Conservation (phyloP, 2,113 vertebrate species). For the Centrocercus urophasianus region DNA sequence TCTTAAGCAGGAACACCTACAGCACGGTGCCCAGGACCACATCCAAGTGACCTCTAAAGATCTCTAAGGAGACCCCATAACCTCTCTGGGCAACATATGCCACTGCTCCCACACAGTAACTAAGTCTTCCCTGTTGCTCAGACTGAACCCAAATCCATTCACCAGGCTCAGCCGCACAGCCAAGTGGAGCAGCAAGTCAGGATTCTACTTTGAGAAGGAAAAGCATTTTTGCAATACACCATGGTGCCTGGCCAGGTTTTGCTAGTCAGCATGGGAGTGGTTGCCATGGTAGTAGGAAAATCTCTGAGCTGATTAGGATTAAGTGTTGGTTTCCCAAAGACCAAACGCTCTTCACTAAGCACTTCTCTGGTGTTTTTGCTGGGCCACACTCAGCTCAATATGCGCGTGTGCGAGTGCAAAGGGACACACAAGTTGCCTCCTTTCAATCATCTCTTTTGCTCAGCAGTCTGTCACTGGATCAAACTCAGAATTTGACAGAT, state of each 20-base stretch:
- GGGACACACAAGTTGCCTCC: not conserved
- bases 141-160: not conserved
- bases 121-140: not conserved
- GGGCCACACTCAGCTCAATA: rapidly evolving
- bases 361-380: not conserved
- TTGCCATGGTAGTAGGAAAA: conserved; percentile 2
- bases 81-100: not conserved
- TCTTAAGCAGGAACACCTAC: not conserved
- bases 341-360: not conserved
- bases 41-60: not conserved
- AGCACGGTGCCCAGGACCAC: not conserved
- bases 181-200: not conserved
- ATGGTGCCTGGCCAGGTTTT: not conserved
- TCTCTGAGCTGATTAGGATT: not conserved
- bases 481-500: not conserved
- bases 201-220: not conserved
- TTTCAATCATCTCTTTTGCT: not conserved
- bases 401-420: not conserved
- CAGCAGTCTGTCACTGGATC: not conserved
- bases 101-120: not conserved
- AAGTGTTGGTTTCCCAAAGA: not conserved
- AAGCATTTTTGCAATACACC: not conserved
- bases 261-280: not conserved
- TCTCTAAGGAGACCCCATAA: not conserved
- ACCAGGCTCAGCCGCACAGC: not conserved